Evolutionary conservation across 2,113 vertebrate genomes (phyloP), one percentile per base, ranked within the genome.

Genomic region (Macquaria australasica): DNA sequence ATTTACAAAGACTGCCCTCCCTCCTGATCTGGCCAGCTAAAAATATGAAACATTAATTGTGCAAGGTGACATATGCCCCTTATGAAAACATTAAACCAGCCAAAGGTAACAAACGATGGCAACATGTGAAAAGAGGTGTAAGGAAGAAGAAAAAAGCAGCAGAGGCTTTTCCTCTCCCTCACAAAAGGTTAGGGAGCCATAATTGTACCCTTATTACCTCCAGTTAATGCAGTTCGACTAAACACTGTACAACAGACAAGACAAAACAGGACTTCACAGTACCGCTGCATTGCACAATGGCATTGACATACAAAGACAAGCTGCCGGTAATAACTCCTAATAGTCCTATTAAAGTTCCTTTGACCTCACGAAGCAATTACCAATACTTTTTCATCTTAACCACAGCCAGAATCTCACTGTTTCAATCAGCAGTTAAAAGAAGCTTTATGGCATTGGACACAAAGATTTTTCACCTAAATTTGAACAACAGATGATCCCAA

Each of bases 311-410:
- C 51, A 81, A 79, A 91, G 78, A 89, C 85, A 88, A 85, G 88
- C 88, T 73, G 78, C 71, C 39, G 68, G 60, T 90, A 93, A 92
- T 88, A 84, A 87, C 88, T 88, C 83, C 71, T 90, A 92, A 92
- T 88, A 82, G 85, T 92, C 62, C 88, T n/a, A 91, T 91, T 90
- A 89, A 75, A 82, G 77, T 77, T 81, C 64, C 64, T 87, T 69
- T 81, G 80, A 93, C 87, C 85, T 86, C 72, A 31, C 69, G 3
- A 73, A 77, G 78, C 76, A 88, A 87, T 90, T 85, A 88, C 63
- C 55, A 50, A 68, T 80, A 74, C n/a, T 83, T 79, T 88, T 71
- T 51, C 64, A 81, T 79, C 39, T 77, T 53, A 77, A 73, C 53
- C 8, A 3, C 0, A 80, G 83, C 55, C 82, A 87, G 31, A 78